Conservation (phyloP, 2,888 invertebrate genomes). For the Minunthozetes semirufus region DNA sequence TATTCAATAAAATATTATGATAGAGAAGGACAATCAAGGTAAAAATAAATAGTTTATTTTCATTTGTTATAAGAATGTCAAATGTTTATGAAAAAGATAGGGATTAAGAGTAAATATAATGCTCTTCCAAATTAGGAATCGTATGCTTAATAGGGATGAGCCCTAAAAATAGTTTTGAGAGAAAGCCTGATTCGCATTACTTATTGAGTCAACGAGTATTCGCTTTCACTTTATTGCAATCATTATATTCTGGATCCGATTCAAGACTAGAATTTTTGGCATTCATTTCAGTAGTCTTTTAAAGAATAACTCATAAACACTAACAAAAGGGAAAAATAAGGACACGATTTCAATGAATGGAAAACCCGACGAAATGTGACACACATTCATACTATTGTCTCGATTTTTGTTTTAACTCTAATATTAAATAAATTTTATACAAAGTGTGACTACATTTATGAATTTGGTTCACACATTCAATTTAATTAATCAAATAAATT, state of each 20-base stretch:
- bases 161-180: neutral
- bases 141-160: neutral
- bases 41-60: neutral
- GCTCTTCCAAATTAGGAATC: slow-evolving; percentile 27
- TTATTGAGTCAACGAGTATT: neutral
- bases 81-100: neutral
- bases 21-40: neutral
- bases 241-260: slow-evolving; percentile 8
- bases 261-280: slow-evolving; percentile 16
- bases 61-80: neutral
- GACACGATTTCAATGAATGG: neutral
- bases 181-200: neutral
- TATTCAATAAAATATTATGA: neutral
- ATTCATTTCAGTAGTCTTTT: neutral
- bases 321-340: slow-evolving; percentile 9
- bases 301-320: neutral
- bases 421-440: neutral
- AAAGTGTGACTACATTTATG: neutral
- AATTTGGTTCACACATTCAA: too few species aligned
- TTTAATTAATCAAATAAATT: too few species aligned
- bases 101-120: too few species aligned
- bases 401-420: neutral
- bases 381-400: neutral
- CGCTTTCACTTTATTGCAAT: neutral
- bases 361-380: neutral